Conservation (phyloP, 2,797 vertebrate genomes). For the Staurois parvus region DNA sequence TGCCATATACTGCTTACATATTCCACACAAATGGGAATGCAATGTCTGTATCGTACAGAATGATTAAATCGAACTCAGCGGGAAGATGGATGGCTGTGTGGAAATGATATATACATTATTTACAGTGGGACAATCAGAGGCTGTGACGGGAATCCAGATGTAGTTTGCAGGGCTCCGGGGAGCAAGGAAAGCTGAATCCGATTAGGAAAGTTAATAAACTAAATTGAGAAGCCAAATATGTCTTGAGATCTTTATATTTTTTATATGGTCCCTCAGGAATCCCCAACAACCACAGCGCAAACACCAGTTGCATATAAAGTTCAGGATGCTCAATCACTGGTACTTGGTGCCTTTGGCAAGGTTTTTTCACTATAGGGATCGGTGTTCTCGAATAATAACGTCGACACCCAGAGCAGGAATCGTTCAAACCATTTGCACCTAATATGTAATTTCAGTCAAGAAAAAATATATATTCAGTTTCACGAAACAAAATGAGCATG, state of each 20-base stretch:
- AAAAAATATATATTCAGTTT: background rate
- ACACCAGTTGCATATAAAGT: background rate
- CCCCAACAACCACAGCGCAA: background rate
- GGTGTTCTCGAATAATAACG: background rate
- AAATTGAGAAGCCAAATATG: constrained; percentile 32
- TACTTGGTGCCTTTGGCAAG: background rate
- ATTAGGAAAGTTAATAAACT: constrained; percentile 50
- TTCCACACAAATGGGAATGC: background rate
- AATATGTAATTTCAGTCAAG: background rate
- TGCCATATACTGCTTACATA: constrained; percentile 18
- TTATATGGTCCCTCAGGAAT: constrained; percentile 5
- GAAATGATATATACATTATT: constrained; percentile 26
- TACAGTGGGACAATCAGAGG: constrained; percentile 32
- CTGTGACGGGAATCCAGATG: constrained; percentile 33
- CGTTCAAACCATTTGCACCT: background rate
- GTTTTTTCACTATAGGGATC: background rate
- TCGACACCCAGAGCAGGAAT: background rate
- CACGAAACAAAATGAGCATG: background rate
- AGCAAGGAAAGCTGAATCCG: constrained; percentile 33
- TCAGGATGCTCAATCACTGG: background rate
- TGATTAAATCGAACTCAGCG: background rate
- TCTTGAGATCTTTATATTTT: constrained; percentile 36
- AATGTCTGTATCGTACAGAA: background rate
- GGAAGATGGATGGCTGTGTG: constrained; percentile 38
- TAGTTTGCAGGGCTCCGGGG: constrained; percentile 17